These are phyloP conservation scores for Palloptera scutellata DNA, from an alignment of 2,888 invertebrate genomes.

Conservation along the genomic window DNA sequence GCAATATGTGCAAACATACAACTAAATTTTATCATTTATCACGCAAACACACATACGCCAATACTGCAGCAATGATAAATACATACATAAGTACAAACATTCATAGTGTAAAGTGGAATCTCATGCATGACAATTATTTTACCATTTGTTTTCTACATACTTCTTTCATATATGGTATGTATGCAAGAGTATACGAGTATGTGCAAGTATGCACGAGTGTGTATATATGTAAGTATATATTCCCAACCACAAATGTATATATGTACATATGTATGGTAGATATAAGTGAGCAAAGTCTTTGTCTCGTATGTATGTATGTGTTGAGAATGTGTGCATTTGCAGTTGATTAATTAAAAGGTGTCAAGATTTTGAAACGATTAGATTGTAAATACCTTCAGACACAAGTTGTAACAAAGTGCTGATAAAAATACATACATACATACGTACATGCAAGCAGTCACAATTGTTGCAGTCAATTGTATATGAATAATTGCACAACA, in stretches of 20 bases:
- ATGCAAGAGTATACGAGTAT: too few relatives aligned
- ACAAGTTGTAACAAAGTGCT: too few relatives aligned
- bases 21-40: too few relatives aligned
- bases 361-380: conserved; percentile 28
- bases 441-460: too few relatives aligned
- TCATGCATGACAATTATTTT: conserved; percentile 25
- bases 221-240: background rate
- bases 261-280: background rate
- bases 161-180: too few relatives aligned
- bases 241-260: background rate
- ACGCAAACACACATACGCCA: background rate
- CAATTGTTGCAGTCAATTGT: too few relatives aligned
- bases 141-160: conserved; percentile 19
- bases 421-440: too few relatives aligned
- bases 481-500: too few relatives aligned
- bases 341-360: conserved; percentile 34
- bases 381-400: conserved; percentile 17
- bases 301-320: background rate
- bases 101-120: background rate
- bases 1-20: too few relatives aligned
- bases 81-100: conserved; percentile 2
- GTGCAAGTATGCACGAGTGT: background rate
- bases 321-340: conserved; percentile 15
- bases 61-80: background rate
- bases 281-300: too few relatives aligned